Conservation (phyloP, 2,113 vertebrate species). For the Mesitornis unicolor region DNA sequence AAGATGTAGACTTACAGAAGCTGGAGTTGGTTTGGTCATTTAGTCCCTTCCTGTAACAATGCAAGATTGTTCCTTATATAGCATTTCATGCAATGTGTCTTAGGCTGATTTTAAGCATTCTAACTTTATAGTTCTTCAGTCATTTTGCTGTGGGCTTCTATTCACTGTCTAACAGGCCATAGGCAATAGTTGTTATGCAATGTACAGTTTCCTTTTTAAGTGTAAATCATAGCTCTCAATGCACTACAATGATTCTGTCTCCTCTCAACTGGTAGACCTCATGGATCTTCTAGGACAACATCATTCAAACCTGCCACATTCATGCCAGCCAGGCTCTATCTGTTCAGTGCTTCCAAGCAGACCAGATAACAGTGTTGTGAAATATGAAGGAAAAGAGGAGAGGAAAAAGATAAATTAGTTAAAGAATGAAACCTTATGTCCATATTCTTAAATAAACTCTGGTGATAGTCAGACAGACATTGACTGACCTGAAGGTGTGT, state of each 20-base stretch:
- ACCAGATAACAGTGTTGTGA: background rate
- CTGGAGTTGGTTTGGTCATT: background rate
- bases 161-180: background rate
- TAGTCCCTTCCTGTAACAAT: background rate
- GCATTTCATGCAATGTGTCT: background rate
- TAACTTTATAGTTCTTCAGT: background rate
- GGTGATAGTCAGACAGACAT: background rate
- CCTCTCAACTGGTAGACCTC: background rate
- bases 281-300: background rate
- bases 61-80: background rate
- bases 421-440: background rate
- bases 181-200: background rate
- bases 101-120: background rate
- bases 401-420: background rate
- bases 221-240: background rate
- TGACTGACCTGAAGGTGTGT: background rate
- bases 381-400: background rate
- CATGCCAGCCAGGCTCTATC: background rate
- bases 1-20: background rate
- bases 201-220: background rate
- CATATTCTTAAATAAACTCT: background rate
- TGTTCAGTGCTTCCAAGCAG: background rate
- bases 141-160: background rate
- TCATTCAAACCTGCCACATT: background rate
- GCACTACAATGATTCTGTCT: background rate